Conservation (phyloP, 2,888 invertebrate species). For the Hemicrepidius hirtus region DNA sequence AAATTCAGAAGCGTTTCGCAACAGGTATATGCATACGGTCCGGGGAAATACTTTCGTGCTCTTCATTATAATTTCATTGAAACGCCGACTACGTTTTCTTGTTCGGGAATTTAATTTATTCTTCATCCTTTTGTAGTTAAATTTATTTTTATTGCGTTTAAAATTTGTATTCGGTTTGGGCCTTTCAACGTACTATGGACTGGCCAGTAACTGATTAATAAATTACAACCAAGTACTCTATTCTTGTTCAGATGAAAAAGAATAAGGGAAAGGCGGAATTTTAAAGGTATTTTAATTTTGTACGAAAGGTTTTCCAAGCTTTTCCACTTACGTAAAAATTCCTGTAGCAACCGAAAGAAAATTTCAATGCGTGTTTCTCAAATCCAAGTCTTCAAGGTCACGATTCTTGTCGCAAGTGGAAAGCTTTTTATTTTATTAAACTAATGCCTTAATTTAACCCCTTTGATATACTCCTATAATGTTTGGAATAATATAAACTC, state of each 20-base stretch:
- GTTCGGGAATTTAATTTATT: constrained; percentile 24
- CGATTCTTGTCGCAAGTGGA: too few species aligned
- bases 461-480: too few species aligned
- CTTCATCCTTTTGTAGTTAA: constrained; percentile 22
- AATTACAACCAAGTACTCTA: background rate
- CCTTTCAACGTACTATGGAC: background rate
- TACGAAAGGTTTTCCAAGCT: too few species aligned
- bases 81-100: constrained; percentile 12
- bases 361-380: too few species aligned
- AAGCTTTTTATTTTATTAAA: too few species aligned
- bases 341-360: too few species aligned
- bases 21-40: constrained; percentile 25
- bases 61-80: constrained; percentile 30
- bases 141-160: constrained; percentile 24
- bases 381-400: too few species aligned
- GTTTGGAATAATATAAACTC: too few species aligned
- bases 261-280: background rate
- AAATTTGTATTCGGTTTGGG: constrained; percentile 11
- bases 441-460: too few species aligned
- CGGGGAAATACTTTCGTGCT: constrained; percentile 24
- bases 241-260: background rate
- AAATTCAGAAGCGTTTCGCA: constrained; percentile 22
- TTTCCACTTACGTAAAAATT: too few species aligned
- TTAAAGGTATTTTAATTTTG: background rate
- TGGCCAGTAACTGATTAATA: constrained; percentile 1